A percentile compares a stretch with the other conserved stretches of the same genome.
Evolutionary conservation across 2,797 vertebrate genomes (phyloP).

Genomic region (Anguilla obscura): DNA sequence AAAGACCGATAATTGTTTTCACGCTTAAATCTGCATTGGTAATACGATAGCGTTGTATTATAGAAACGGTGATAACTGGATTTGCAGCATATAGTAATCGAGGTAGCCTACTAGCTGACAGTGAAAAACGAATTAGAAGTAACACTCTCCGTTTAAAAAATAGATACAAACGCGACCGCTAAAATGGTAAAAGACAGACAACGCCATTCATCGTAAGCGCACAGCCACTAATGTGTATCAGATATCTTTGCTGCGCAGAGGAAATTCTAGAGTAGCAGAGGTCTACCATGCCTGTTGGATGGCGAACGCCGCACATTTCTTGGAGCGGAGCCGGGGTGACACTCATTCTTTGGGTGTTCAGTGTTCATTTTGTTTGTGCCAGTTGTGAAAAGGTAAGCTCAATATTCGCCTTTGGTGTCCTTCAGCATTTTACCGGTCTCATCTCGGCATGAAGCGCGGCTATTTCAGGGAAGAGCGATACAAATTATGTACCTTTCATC

Average conservation of each 20-base stretch:
- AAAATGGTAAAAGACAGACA: neutral
- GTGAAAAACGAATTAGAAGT: neutral
- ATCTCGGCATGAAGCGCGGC: neutral
- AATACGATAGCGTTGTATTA: neutral
- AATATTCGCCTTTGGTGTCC: neutral
- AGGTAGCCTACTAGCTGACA: neutral
- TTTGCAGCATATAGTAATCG: neutral
- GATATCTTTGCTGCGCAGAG: neutral
- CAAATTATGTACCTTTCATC: neutral
- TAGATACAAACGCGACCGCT: neutral
- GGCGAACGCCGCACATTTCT: neutral
- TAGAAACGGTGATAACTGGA: neutral
- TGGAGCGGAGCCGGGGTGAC: conserved; percentile 9
- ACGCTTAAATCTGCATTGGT: neutral
- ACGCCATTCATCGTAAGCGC: neutral
- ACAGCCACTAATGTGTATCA: neutral
- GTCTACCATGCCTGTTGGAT: neutral
- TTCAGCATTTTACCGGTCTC: neutral
- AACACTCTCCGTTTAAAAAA: neutral
- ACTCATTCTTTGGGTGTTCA: conserved; percentile 35
- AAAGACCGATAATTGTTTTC: neutral
- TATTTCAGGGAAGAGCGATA: neutral
- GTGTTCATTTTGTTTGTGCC: conserved; percentile 23
- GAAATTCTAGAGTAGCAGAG: neutral
- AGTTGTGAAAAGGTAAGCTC: conserved; percentile 52